Conservation (phyloP, 1,140 invertebrate genomes). For the Andrena cerasifolii region DNA sequence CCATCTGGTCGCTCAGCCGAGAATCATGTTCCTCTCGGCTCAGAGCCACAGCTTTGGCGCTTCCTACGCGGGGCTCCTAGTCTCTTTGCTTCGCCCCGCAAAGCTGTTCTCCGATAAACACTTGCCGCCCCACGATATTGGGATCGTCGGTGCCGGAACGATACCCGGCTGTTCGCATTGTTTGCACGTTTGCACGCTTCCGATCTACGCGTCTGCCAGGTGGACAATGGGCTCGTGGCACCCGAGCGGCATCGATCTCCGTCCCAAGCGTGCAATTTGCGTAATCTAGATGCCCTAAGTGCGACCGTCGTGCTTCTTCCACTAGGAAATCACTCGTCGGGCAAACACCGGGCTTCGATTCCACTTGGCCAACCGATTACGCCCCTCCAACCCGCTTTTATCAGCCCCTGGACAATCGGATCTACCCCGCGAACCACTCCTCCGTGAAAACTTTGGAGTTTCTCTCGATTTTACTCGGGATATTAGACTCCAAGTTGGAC, state of each 20-base stretch:
- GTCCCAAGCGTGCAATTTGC: constrained; percentile 7
- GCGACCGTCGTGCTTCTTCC: background rate
- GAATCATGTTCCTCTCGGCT: too few species aligned
- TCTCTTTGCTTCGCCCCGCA: too few species aligned
- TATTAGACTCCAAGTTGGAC: too few species aligned
- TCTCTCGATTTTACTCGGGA: too few species aligned
- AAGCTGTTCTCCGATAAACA: too few species aligned
- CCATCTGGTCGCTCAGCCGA: too few species aligned
- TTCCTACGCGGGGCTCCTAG: too few species aligned
- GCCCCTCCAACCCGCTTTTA: background rate
- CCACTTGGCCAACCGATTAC: background rate
- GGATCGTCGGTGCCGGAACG: constrained; percentile 1
- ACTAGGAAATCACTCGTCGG: background rate
- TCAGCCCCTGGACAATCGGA: too few species aligned
- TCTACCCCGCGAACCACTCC: too few species aligned
- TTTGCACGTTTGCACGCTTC: constrained; percentile 24
- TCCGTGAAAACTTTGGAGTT: too few species aligned
- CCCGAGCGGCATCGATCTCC: constrained; percentile 25
- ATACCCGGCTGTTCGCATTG: constrained; percentile 21
- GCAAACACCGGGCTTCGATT: too few species aligned
- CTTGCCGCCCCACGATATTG: constrained; percentile 1
- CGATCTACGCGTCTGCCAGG: background rate
- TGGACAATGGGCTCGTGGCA: constrained; percentile 1
- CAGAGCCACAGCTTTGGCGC: too few species aligned
- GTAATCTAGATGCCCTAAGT: constrained; percentile 1